These are phyloP conservation scores for Oncopodura yosiiana DNA, from an alignment of 1,140 invertebrate genomes.

Conservation along the genomic window DNA sequence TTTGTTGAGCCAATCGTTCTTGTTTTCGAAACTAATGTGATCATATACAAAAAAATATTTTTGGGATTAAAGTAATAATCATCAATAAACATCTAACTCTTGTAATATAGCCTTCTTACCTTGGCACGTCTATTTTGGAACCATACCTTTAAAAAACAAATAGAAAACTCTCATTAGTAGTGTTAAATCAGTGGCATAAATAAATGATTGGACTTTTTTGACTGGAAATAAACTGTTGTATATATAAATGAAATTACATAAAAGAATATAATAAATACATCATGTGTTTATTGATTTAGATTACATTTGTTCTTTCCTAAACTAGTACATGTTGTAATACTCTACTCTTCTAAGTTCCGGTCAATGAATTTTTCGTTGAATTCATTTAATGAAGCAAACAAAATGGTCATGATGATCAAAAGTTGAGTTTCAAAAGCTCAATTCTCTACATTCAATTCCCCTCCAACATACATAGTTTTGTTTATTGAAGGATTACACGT, in stretches of 20 bases:
- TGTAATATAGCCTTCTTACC: too few relatives aligned
- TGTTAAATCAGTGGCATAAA: too few relatives aligned
- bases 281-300: slow-evolving; percentile 1
- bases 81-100: too few relatives aligned
- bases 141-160: slow-evolving; percentile 62
- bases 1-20: slow-evolving; percentile 71
- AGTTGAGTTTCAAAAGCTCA: too few relatives aligned
- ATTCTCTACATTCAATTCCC: too few relatives aligned
- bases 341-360: slow-evolving; percentile 19
- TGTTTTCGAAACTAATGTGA: slow-evolving; percentile 91
- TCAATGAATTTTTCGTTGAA: slow-evolving; percentile 13
- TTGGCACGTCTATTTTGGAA: slow-evolving; percentile 86
- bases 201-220: too few relatives aligned
- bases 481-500: too few relatives aligned
- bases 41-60: too few relatives aligned
- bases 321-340: slow-evolving; percentile 8
- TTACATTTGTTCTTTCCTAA: slow-evolving; percentile 3
- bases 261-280: background rate
- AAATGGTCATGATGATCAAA: too few relatives aligned
- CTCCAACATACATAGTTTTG: too few relatives aligned
- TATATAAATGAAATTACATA: background rate
- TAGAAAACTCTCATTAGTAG: slow-evolving; percentile 9
- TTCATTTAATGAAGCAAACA: background rate
- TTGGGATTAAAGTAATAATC: too few relatives aligned
- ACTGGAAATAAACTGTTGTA: background rate